Evolutionary conservation across 2,113 vertebrate species (phyloP), one percentile per base, ranked within the genome.

Genomic region (Aspidoscelis tigris): DNA sequence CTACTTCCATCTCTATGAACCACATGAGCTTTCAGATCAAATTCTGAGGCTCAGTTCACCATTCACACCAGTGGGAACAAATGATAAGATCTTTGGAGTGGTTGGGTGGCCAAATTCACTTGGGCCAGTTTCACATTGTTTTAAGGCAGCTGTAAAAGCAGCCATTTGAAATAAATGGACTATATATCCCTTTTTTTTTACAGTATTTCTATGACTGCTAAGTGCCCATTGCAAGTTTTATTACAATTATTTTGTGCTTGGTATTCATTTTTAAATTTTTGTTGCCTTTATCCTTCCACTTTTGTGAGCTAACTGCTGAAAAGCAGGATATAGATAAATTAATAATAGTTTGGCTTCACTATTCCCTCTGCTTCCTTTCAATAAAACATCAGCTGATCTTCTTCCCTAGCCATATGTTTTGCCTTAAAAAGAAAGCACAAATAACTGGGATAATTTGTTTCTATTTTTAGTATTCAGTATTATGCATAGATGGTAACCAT

Each of bases 401-500:
- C 66, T 16, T 47, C 73, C 71, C 61, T 53, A 68, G 61, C 64
- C 73, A 68, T 83, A 68, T 76, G 44, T 76, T 76, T 83, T 68
- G 11, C 14, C 44, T n/a, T 81, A 16, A 5, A 39, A 41, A 77
- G 77, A 26, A 77, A 41, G n/a, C 68, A 75, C 24, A 65, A 70
- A 84, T 77, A 84, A 70, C 65, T 41, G 74, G 82, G 65, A 77
- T 77, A 77, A 70, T 76, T 69, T 69, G 64, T 58, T 55, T 76
- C 74, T 76, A 58, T 58, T 83, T 83, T 83, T 24, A 64, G 21
- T 77, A 22, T 39, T 53, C 33, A n/a, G 74, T 68, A 68, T 69
- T 55, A 84, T 43, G 22, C 74, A 77, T 77, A 58, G 74, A 77
- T 11, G 16, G 50, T 83, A 74, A 72, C 58, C 71, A 75, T 77